These are phyloP conservation scores for Neoniphon sammara DNA, from an alignment of 2,797 vertebrate genomes.

Conservation along the genomic window DNA sequence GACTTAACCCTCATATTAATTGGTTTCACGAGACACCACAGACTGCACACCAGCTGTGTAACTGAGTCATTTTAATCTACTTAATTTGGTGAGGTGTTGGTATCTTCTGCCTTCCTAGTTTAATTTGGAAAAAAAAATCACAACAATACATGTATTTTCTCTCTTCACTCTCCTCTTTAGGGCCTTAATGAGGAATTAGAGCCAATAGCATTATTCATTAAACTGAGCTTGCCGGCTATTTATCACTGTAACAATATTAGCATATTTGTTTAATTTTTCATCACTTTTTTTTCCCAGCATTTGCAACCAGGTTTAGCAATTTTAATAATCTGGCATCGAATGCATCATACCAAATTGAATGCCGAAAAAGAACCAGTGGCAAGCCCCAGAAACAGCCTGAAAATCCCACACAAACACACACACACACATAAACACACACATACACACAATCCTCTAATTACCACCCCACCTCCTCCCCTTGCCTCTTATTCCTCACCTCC, in stretches of 20 bases:
- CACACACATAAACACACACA: conserved; percentile 36
- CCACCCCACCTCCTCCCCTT: conserved; percentile 68
- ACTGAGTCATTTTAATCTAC: conserved; percentile 69
- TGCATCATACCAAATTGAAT: conserved; percentile 70
- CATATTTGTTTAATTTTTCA: conserved; percentile 79
- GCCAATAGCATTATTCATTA: conserved; percentile 81
- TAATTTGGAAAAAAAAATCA: conserved; percentile 57
- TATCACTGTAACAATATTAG: conserved; percentile 76
- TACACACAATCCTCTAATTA: conserved; percentile 77
- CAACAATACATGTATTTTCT: conserved; percentile 74
- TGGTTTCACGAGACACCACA: conserved; percentile 69
- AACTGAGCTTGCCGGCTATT: conserved; percentile 75
- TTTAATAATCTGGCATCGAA: conserved; percentile 75
- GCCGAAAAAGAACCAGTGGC: conserved; percentile 75
- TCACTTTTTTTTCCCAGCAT: conserved; percentile 60
- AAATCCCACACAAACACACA: conserved; percentile 68
- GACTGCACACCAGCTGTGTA: conserved; percentile 70
- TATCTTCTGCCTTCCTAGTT: conserved; percentile 72
- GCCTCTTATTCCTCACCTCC: conserved; percentile 78
- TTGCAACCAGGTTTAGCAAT: conserved; percentile 77
- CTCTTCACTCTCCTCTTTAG: conserved; percentile 66
- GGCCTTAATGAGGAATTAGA: conserved; percentile 78
- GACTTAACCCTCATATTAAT: conserved; percentile 67
- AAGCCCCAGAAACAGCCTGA: conserved; percentile 76
- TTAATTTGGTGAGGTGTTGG: conserved; percentile 73